A percentile compares a stretch with the other conserved stretches of the same genome.
Conservation (phyloP, 1,140 invertebrate genomes). For the Lucilia cuprina region DNA sequence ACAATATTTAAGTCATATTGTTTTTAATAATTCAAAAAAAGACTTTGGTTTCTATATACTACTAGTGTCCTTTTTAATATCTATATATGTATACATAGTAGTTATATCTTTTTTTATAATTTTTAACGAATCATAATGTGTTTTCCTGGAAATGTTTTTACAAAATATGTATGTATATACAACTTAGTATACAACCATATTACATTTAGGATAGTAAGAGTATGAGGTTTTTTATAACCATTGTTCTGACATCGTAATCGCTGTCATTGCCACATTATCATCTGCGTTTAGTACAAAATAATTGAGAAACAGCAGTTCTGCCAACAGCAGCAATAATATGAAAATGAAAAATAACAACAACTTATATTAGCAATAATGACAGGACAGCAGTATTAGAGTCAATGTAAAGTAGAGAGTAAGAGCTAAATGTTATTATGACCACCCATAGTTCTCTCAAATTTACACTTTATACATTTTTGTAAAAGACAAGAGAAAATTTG, state of each 20-base stretch:
- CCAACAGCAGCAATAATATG: background rate
- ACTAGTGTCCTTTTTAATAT: background rate
- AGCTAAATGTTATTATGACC: constrained; percentile 11
- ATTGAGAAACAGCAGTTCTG: constrained; percentile 38
- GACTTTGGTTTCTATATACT: background rate
- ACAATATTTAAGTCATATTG: background rate
- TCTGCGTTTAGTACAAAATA: constrained; percentile 37
- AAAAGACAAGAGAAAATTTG: background rate
- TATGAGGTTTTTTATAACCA: constrained; percentile 42
- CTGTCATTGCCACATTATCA: constrained; percentile 58
- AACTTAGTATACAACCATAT: background rate
- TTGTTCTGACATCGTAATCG: constrained; percentile 59
- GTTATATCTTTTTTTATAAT: background rate
- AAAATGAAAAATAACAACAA: background rate
- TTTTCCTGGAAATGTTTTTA: constrained; percentile 21
- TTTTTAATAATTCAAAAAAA: background rate
- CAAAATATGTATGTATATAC: background rate
- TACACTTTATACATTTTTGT: constrained; percentile 17
- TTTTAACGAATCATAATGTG: constrained; percentile 28
- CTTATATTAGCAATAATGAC: background rate
- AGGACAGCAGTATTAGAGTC: no score
- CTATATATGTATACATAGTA: no score
- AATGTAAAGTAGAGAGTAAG: background rate
- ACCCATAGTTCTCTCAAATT: constrained; percentile 40
- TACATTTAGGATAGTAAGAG: background rate